These are phyloP conservation scores for Chelidonichthys spinosus DNA, from an alignment of 2,797 vertebrate genomes.

Conservation along the genomic window DNA sequence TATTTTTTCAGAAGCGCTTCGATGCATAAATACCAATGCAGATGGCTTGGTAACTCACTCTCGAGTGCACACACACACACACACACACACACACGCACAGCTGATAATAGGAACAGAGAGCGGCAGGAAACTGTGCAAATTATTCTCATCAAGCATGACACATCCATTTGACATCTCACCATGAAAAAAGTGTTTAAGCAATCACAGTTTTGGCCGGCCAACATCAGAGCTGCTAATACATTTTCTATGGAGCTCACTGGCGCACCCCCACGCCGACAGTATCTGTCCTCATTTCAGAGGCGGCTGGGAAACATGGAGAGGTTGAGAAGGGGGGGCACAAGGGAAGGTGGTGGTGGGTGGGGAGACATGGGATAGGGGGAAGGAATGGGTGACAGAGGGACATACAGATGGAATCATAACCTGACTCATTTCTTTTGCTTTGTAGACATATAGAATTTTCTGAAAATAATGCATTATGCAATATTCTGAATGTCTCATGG, in stretches of 20 bases:
- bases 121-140: conserved; percentile 43
- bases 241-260: conserved; percentile 55
- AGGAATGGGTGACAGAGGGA: conserved; percentile 4
- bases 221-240: conserved; percentile 60
- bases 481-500: neutral
- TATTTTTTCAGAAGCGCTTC: conserved; percentile 14
- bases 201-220: conserved; percentile 48
- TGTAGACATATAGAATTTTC: conserved; percentile 2
- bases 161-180: conserved; percentile 70
- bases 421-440: neutral
- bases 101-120: conserved; percentile 45
- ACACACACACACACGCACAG: conserved; percentile 3
- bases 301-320: conserved; percentile 37
- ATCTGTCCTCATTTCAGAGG: conserved; percentile 60
- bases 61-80: neutral
- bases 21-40: conserved; percentile 24
- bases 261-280: conserved; percentile 34
- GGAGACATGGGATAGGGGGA: neutral
- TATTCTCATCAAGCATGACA: conserved; percentile 67
- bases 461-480: neutral
- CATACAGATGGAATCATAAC: conserved; percentile 7
- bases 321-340: conserved; percentile 13
- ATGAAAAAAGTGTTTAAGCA: conserved; percentile 57
- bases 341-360: too few relatives aligned
- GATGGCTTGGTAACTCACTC: conserved; percentile 33